Evolutionary conservation across 2,797 vertebrate genomes (phyloP).

Genomic region (Enteromius mattozi): DNA sequence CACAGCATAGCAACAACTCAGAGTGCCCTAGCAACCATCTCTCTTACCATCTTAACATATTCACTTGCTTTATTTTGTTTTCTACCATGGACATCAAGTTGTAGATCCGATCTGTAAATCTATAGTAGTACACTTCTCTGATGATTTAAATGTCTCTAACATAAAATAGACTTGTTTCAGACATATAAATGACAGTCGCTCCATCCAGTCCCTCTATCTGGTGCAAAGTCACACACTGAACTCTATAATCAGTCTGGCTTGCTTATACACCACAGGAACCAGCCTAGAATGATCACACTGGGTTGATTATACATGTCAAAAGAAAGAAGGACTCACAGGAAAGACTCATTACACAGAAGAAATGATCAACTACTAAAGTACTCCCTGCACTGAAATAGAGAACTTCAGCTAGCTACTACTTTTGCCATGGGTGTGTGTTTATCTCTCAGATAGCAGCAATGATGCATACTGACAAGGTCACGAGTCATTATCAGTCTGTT

Average conservation of each 20-base stretch:
- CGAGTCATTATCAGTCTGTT: conserved; percentile 62
- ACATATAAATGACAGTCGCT: background rate
- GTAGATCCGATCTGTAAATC: background rate
- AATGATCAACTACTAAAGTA: background rate
- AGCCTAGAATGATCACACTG: background rate
- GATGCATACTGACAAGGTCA: conserved; percentile 48
- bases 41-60: background rate
- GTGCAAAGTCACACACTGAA: background rate
- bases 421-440: conserved; percentile 21
- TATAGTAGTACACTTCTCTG: background rate
- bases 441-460: conserved; percentile 27
- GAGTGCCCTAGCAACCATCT: background rate
- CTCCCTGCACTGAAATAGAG: background rate
- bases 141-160: conserved; percentile 6
- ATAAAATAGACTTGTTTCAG: background rate
- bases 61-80: background rate
- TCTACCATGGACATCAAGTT: background rate
- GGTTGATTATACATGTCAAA: background rate
- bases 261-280: background rate
- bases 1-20: background rate
- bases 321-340: conserved; percentile 4
- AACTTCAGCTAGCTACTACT: conserved; percentile 14
- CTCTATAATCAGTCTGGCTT: background rate
- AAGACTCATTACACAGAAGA: background rate
- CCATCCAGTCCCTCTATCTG: background rate